Base-by-base conservation (phyloP, 2,797 vertebrate species). In the Babyrousa celebensis region DNA sequence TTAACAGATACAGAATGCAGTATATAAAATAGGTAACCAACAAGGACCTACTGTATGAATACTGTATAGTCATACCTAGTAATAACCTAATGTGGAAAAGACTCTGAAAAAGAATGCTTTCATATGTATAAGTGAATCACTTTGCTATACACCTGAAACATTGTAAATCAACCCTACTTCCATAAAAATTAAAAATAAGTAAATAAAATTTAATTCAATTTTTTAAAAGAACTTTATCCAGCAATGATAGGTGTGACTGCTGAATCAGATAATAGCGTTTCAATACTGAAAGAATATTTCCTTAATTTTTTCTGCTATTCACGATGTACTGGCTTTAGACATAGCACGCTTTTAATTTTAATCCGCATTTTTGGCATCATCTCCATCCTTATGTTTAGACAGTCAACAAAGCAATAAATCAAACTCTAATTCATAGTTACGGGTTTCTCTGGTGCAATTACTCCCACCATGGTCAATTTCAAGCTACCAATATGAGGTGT, bases 371-470 rank as follows among this genome's bases (percentile, higher is more conserved):
- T 77, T 71, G 11, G 32, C 36, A 48, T 54, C 62, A 85, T 60
- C 43, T 56, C 82, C n/a, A 16, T 25, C 29, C 75, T 75, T 67
- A 1, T 36, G 23, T 94, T 92, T 68, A 94, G 54, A 94, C 71
- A 40, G 67, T 89, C 71, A 32, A 27, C 43, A 87, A 18, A 91
- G 21, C 56, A 62, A 91, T 71, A 65, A 25, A 67, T 91, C 84
- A 83, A 74, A 20, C 85, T 17, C 43, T 29, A 67, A 70, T 58
- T 16, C 56, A 74, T 43, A 62, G 83, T 48, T 20, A 84, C 87
- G 63, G 27, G 17, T 75, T 72, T 54, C 95, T 86, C 88, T 48
- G 56, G 77, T 67, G 68, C 87, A 85, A 92, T 70, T 58, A 36
- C 18, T 68, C 21, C 82, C 58, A 14, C 75, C 43, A 40, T 36